Evolutionary conservation across 2,113 vertebrate species (phyloP).

Genomic region (Xiphophorus couchianus): DNA sequence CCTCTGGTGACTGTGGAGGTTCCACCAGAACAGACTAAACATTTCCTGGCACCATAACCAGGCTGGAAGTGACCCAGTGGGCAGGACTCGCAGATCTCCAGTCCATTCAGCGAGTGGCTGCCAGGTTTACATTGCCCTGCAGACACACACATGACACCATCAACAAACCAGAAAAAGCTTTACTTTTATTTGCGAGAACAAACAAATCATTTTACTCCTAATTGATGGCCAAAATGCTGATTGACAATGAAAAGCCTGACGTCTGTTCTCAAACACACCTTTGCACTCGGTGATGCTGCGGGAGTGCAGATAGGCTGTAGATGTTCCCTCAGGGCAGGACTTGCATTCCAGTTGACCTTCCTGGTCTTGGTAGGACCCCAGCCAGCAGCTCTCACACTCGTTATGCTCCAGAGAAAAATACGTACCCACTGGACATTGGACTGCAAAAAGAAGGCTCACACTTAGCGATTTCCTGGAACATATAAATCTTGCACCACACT

Average conservation of each 20-base stretch:
- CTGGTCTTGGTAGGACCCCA: conserved; percentile 92
- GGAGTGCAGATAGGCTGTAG: conserved; percentile 93
- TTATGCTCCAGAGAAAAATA: conserved; percentile 90
- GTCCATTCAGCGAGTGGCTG: conserved; percentile 89
- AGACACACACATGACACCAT: conserved; percentile 22
- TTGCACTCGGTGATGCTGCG: conserved; percentile 90
- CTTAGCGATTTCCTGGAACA: conserved; percentile 6
- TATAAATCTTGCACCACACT: neutral
- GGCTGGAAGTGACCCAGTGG: conserved; percentile 91
- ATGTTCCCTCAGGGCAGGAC: conserved; percentile 87
- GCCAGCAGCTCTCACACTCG: conserved; percentile 92
- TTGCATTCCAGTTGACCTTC: conserved; percentile 95
- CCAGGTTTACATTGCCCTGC: conserved; percentile 94
- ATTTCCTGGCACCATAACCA: conserved; percentile 84
- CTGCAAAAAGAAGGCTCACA: conserved; percentile 68
- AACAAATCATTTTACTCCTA: neutral
- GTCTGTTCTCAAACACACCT: conserved; percentile 74
- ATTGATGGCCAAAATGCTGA: neutral
- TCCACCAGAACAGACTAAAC: conserved; percentile 85
- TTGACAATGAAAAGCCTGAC: neutral
- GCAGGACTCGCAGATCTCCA: conserved; percentile 97
- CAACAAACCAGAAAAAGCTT: neutral
- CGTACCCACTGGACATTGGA: conserved; percentile 94
- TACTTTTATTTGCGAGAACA: neutral
- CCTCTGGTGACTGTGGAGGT: conserved; percentile 94